A percentile compares a stretch with the other conserved stretches of the same genome.
These are phyloP conservation scores for Pygocentrus nattereri DNA, from an alignment of 2,797 vertebrate species.

Conservation along the genomic window DNA sequence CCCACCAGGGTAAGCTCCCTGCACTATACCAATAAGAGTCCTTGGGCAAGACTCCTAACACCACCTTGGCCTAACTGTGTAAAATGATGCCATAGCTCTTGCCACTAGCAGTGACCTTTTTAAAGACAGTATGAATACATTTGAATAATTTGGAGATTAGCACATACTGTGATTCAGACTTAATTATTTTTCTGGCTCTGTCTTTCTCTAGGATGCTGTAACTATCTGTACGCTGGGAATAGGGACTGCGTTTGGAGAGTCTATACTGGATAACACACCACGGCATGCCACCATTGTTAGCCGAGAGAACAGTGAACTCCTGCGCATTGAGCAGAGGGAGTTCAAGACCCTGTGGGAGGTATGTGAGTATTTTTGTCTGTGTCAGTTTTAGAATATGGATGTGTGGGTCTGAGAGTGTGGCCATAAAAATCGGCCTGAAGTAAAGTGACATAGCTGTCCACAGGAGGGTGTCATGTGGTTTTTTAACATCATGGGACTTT, in stretches of 20 bases:
- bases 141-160: background rate
- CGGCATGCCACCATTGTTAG: constrained; percentile 98
- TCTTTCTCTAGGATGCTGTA: constrained; percentile 88
- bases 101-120: too few relatives aligned
- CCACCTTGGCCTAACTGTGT: too few relatives aligned
- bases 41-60: too few relatives aligned
- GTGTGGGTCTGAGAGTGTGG: background rate
- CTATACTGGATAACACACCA: constrained; percentile 97
- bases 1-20: too few relatives aligned
- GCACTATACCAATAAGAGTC: too few relatives aligned
- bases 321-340: constrained; percentile 97
- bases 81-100: too few relatives aligned
- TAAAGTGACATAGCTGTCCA: too few relatives aligned
- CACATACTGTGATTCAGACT: background rate
- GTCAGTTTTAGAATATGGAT: background rate
- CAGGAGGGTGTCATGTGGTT: too few relatives aligned
- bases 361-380: constrained; percentile 33
- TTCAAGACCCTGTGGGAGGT: constrained; percentile 99
- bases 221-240: constrained; percentile 96
- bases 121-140: background rate
- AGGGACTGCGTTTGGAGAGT: constrained; percentile 97
- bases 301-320: constrained; percentile 92
- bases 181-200: background rate
- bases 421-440: too few relatives aligned
- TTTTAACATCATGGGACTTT: background rate